Percentiles rank a stretch among this genome's conserved stretches.
Conservation (phyloP, 2,797 vertebrate species). For the Anisognathus igniventris region DNA sequence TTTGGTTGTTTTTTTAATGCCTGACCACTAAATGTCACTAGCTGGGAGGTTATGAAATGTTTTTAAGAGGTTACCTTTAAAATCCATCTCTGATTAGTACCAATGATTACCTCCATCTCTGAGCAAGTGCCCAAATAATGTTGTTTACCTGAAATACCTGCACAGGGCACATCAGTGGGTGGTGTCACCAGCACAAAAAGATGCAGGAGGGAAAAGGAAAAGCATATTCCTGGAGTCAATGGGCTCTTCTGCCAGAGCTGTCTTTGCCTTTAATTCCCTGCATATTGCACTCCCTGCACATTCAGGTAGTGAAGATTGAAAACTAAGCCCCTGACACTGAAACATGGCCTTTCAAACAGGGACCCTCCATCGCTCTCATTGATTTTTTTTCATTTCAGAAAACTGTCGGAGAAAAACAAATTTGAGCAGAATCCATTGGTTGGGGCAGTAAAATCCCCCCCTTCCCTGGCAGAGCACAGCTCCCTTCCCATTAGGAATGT, state of each 20-base stretch:
- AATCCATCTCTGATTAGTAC: background rate
- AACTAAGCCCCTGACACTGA: conserved; percentile 73
- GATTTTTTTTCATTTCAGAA: conserved; percentile 71
- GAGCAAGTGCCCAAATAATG: background rate
- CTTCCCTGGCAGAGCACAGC: background rate
- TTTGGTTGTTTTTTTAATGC: background rate
- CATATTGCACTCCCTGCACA: conserved; percentile 73
- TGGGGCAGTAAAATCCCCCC: background rate
- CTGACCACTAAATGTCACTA: background rate
- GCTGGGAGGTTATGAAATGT: background rate
- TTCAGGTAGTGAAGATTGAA: conserved; percentile 70
- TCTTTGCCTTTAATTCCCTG: conserved; percentile 58
- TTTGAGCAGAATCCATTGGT: conserved; percentile 54
- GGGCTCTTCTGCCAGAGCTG: conserved; percentile 45
- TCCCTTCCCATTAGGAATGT: conserved; percentile 22
- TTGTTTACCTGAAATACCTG: conserved; percentile 1
- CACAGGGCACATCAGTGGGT: background rate
- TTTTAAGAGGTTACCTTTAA: conserved; percentile 4
- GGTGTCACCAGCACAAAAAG: conserved; percentile 15
- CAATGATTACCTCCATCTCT: background rate
- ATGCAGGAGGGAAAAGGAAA: background rate
- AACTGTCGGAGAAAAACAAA: conserved; percentile 59
- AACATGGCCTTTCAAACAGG: conserved; percentile 71
- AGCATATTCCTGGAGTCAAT: background rate
- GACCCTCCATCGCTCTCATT: conserved; percentile 56